Conservation (phyloP, 2,888 invertebrate species). For the Acheta domesticus region DNA sequence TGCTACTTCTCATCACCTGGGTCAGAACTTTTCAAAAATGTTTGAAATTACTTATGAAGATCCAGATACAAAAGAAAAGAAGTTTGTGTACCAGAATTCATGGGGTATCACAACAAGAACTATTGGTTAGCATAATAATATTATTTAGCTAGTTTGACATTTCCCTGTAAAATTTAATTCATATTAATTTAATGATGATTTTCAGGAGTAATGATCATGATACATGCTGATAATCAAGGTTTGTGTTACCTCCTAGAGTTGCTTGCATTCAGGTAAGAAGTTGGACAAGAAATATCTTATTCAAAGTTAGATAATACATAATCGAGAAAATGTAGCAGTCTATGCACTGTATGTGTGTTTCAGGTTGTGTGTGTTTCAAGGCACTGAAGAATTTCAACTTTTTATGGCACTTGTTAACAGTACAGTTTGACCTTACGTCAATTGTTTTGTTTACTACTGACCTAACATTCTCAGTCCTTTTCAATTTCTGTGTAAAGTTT, state of each 20-base stretch:
- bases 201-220: constrained; percentile 78
- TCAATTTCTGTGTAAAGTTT: too few species aligned
- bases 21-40: constrained; percentile 99
- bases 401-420: too few species aligned
- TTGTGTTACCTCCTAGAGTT: constrained; percentile 92
- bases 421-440: too few species aligned
- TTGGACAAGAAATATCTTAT: too few species aligned
- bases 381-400: neutral
- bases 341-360: neutral
- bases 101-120: constrained; percentile 98
- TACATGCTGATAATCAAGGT: constrained; percentile 96
- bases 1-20: constrained; percentile 96
- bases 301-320: too few species aligned
- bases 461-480: too few species aligned
- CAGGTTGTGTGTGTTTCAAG: neutral
- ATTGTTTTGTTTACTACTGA: too few species aligned
- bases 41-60: constrained; percentile 95
- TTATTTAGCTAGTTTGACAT: neutral
- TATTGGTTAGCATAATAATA: constrained; percentile 62
- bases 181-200: constrained; percentile 24
- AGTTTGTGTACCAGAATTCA: constrained; percentile 93
- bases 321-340: too few species aligned
- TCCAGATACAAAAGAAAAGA: constrained; percentile 83
- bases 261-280: constrained; percentile 67
- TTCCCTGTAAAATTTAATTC: neutral